Base-by-base conservation (phyloP, 2,888 invertebrate genomes). In the Crepidodera aurea region DNA sequence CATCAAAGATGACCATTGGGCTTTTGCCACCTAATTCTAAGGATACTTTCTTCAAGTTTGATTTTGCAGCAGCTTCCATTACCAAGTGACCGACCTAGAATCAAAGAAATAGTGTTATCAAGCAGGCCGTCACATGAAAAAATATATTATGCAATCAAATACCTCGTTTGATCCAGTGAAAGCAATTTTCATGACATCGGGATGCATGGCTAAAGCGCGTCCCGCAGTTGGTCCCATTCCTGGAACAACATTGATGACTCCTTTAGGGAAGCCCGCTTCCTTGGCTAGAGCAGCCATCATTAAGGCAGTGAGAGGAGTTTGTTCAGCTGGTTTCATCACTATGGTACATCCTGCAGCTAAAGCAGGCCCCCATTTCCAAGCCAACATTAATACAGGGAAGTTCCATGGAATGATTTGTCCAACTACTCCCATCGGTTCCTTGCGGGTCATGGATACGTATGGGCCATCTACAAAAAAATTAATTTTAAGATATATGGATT, bases 1-100 rank as follows among this genome's bases (percentile, higher is more conserved):
- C 93, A 65, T 90, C 88, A 75, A 92, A 92, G 6, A 96, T 84
- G 12, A 96, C 90, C n/a, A 93, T 81, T 0, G 95, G 94, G 77
- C 92, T 92, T 79, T 96, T 96, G 63, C 96, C 96, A 37, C 95
- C 95, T 34, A 95, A 83, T 78, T 96, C 95, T 56, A 96, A 81
- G 2, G 91, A 89, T 0, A 94, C 88, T 57, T 90, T 85, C 77
- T 96, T 96, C 51, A 94, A 82, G 76, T 94, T 94, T 0, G 88
- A 87, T 39, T 85, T 84, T 7, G 91, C 89, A 1, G 93, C 89
- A 12, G 89, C 89, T 72, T 86, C 80, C 79, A 84, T 81, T 40
- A 83, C 86, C 76, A 82, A 82, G 44, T 82, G 81, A 5, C 87
- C 87, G 16, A 86, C 84, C 86, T 86, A 69, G 34, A 19, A 39